Percentiles rank a stretch among this genome's conserved stretches.
Evolutionary conservation across 2,797 vertebrate genomes (phyloP).

Genomic region (Acestrorhynchus altus): DNA sequence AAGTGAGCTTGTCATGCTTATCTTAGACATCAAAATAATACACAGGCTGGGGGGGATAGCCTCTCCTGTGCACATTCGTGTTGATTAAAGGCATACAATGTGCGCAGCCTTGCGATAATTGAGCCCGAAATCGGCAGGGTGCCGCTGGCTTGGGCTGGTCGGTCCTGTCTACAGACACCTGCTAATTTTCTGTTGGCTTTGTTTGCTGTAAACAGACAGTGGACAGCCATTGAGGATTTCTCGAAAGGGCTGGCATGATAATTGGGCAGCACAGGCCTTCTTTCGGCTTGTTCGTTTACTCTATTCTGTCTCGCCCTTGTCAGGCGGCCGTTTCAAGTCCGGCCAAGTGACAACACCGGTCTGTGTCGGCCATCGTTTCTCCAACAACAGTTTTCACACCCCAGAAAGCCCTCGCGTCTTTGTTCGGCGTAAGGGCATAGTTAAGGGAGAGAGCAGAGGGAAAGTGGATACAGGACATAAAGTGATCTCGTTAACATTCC

Average conservation of each 20-base stretch:
- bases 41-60: conserved; percentile 20
- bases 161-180: conserved; percentile 77
- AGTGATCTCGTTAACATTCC: conserved; percentile 84
- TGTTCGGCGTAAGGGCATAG: conserved; percentile 65
- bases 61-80: conserved; percentile 32
- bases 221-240: conserved; percentile 55
- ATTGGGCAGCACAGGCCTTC: conserved; percentile 75
- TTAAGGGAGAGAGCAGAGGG: conserved; percentile 54
- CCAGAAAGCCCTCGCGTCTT: conserved; percentile 65
- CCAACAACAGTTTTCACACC: conserved; percentile 69
- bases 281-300: conserved; percentile 68
- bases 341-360: conserved; percentile 79
- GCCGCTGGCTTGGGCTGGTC: conserved; percentile 64
- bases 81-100: conserved; percentile 52
- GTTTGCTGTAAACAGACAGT: conserved; percentile 63
- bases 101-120: conserved; percentile 47
- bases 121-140: conserved; percentile 60
- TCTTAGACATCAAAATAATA: conserved; percentile 52
- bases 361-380: conserved; percentile 71
- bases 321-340: conserved; percentile 73
- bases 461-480: conserved; percentile 71
- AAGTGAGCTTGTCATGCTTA: conserved; percentile 46
- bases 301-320: conserved; percentile 59
- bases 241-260: conserved; percentile 65
- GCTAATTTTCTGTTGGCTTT: conserved; percentile 78